Evolutionary conservation across 1,140 invertebrate genomes (phyloP).

Genomic region (Teleogryllus occipitalis): DNA sequence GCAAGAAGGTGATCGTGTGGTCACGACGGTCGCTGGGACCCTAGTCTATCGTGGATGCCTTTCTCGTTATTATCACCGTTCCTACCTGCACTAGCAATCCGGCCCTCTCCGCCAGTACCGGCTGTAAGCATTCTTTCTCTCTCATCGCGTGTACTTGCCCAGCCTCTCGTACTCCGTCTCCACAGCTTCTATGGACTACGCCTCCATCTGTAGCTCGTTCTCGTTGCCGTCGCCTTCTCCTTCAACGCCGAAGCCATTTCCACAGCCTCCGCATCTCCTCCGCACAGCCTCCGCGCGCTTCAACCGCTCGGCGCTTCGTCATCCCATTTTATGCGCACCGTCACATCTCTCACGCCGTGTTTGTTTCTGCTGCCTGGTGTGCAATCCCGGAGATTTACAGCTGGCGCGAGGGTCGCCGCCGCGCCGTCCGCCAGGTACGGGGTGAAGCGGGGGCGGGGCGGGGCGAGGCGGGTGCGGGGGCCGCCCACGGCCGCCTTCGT

Average conservation of each 20-base stretch:
- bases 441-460: too few relatives aligned
- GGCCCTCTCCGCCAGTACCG: too few relatives aligned
- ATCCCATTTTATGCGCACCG: background rate
- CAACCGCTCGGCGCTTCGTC: background rate
- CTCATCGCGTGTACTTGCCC: too few relatives aligned
- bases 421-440: too few relatives aligned
- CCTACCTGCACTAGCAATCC: background rate
- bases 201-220: background rate
- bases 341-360: conserved; percentile 3
- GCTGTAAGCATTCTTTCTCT: too few relatives aligned
- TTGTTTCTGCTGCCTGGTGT: background rate
- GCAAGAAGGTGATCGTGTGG: background rate
- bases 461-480: too few relatives aligned
- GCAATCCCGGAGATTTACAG: background rate
- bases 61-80: background rate
- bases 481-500: too few relatives aligned
- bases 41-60: background rate
- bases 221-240: background rate
- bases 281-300: too few relatives aligned
- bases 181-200: background rate
- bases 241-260: too few relatives aligned
- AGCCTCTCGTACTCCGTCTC: background rate
- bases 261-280: too few relatives aligned
- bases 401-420: background rate
- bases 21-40: background rate